Percentiles rank a stretch among this genome's conserved stretches.
Evolutionary conservation across 2,888 invertebrate species (phyloP).

Genomic region (Syritta pipiens): DNA sequence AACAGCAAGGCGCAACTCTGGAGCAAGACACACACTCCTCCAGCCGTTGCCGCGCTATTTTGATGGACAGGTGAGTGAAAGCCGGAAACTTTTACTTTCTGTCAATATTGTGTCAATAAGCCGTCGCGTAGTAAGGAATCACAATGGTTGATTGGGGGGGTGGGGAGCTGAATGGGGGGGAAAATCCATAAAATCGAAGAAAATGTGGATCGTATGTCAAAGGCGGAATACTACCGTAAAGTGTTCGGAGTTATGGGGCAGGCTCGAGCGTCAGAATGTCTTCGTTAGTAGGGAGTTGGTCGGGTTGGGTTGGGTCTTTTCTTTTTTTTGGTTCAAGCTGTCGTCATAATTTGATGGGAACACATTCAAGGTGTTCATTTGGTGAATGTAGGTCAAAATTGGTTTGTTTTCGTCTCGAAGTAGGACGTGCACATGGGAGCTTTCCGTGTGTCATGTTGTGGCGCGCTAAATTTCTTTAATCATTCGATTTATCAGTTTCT

Average conservation of each 20-base stretch:
- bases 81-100: constrained; percentile 74
- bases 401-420: constrained; percentile 14
- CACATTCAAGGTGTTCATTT: constrained; percentile 15
- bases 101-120: constrained; percentile 77
- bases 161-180: neutral
- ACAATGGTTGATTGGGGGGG: constrained; percentile 29
- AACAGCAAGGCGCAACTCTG: constrained; percentile 15
- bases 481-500: too few relatives aligned
- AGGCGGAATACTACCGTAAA: constrained; percentile 23
- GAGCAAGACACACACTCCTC: too few relatives aligned
- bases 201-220: constrained; percentile 39
- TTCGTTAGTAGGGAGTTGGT: too few relatives aligned
- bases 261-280: constrained; percentile 31
- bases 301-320: neutral
- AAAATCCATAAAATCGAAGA: constrained; percentile 52
- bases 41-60: neutral
- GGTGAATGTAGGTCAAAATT: constrained; percentile 39
- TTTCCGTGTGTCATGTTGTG: too few relatives aligned
- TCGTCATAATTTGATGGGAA: constrained; percentile 29
- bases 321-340: neutral
- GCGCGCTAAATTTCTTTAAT: too few relatives aligned
- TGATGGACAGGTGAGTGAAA: constrained; percentile 64
- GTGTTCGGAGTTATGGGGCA: constrained; percentile 36
- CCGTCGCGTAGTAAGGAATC: constrained; percentile 54
- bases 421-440: too few relatives aligned